Percentiles rank a stretch among this genome's conserved stretches.
phyloP scores from a whole-genome alignment of 1,140 invertebrate species.

The Epicauta chinensis region DNA sequence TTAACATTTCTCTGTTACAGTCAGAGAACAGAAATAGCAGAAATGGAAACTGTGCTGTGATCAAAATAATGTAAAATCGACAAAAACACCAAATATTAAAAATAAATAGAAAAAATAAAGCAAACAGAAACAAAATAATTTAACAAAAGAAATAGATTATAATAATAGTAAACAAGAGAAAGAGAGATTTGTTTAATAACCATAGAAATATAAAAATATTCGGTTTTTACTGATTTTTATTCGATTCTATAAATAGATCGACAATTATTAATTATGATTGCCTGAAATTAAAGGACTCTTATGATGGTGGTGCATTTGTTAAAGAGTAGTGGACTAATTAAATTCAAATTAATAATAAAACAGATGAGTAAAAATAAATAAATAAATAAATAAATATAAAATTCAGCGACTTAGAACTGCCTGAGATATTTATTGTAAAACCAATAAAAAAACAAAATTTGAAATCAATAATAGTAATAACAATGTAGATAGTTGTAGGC shows the following conservation, averaged over 20 bases:
- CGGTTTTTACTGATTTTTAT: background rate
- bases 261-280: conserved; percentile 7
- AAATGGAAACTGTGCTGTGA: conserved; percentile 88
- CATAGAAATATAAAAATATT: background rate
- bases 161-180: background rate
- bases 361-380: background rate
- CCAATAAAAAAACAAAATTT: background rate
- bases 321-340: conserved; percentile 22
- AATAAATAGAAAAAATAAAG: background rate
- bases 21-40: conserved; percentile 66
- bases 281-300: conserved; percentile 27
- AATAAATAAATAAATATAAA: conserved; percentile 5
- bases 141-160: background rate
- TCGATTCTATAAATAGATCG: background rate
- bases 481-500: no score
- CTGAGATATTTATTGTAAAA: no score
- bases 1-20: conserved; percentile 40
- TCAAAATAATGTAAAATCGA: conserved; percentile 32
- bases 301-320: conserved; percentile 33
- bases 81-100: conserved; percentile 29
- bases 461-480: background rate
- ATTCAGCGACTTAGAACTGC: no score
- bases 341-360: background rate
- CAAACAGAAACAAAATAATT: no score
- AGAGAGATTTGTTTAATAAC: background rate